Evolutionary conservation across 2,888 invertebrate genomes (phyloP).

Genomic region (Pachycephus smyrnensis): DNA sequence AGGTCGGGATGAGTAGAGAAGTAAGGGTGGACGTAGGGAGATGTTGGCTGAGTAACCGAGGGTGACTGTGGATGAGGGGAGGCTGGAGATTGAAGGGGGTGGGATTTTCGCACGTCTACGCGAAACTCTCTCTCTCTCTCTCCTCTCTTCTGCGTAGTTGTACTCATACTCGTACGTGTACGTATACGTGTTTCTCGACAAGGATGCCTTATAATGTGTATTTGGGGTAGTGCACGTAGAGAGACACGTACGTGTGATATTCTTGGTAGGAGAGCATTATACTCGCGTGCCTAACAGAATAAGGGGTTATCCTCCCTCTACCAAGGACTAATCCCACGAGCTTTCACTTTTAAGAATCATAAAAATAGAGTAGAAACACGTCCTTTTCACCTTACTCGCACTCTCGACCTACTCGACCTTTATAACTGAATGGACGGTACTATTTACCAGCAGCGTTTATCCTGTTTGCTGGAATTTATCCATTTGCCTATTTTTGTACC

Average conservation of each 20-base stretch:
- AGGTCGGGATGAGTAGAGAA: background rate
- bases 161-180: slow-evolving; percentile 25
- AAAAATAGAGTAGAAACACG: background rate
- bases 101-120: background rate
- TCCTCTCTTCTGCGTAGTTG: slow-evolving; percentile 18
- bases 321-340: background rate
- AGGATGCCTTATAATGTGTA: background rate
- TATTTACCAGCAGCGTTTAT: background rate
- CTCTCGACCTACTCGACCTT: background rate
- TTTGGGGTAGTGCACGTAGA: background rate
- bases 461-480: background rate
- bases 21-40: background rate
- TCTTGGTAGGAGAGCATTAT: background rate
- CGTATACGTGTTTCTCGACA: background rate
- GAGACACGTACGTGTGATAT: background rate
- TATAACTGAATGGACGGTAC: background rate
- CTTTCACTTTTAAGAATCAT: background rate
- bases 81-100: background rate
- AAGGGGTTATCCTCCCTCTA: background rate
- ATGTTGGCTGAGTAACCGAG: background rate
- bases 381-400: background rate
- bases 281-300: background rate
- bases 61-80: background rate
- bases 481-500: background rate
- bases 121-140: background rate